Base-by-base conservation (phyloP, 2,888 invertebrate genomes). In the Frankliniella intonsa region DNA sequence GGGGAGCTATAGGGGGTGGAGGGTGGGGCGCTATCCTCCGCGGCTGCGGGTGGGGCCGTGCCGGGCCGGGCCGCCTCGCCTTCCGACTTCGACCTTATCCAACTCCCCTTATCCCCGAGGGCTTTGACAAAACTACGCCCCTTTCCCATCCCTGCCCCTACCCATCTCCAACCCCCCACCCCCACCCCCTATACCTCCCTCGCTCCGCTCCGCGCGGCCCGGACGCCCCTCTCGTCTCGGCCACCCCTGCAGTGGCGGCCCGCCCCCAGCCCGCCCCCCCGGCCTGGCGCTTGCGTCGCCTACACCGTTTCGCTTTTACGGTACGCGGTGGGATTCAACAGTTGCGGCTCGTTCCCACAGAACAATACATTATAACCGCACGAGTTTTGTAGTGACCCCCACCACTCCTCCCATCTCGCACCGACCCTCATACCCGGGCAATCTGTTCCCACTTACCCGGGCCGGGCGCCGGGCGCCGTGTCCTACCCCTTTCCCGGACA, bases 271-370 rank as follows among this genome's bases (percentile, higher is more conserved):
- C n/a, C 65, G n/a, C 19, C 65, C 65, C 19, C 12, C 65, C n/a
- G 65, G n/a, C 19, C 9, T 1, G 65, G 65, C 7, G n/a, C 69
- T 7, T 22, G 7, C 22, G 22, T 11, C 22, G 22, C 69, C 69
- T 25, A 76, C 69, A 76, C 25, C 22, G 69, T 22, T 76, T 22
- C 69, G 69, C 69, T 76, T 76, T 76, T 76, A 76, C 69, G 69
- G 22, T 69, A n/a, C n/a, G n/a, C 69, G 69, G 55, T 3, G 19
- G 55, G 55, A 62, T n/a, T 62, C 69, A 76, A 76, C 69, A 76
- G 69, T 76, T 76, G 69, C 69, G 12, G 69, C 7, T 25, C 22
- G 22, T 76, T 76, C 69, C 69, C 69, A 76, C 69, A 76, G 69
- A 76, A 76, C 69, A 76, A 76, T 76, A 12, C 69, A 38, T 38